phyloP scores from a whole-genome alignment of 2,797 vertebrate genomes.

The Aselliscus stoliczkanus region DNA sequence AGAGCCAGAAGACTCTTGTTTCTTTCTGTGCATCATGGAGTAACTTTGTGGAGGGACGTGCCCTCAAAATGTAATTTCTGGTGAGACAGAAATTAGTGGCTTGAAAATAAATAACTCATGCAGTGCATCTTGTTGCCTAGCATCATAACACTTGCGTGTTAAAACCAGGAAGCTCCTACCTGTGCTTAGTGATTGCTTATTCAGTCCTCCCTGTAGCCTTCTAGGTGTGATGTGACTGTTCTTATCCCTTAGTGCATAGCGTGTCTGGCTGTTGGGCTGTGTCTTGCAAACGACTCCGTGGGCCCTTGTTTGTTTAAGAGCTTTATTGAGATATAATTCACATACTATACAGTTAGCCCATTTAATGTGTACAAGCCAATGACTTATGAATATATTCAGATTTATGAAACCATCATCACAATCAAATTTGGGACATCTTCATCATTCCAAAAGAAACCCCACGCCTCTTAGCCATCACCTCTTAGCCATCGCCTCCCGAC shows the following conservation, averaged over 20 bases:
- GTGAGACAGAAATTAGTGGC: neutral
- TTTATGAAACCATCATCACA: neutral
- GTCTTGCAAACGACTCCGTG: neutral
- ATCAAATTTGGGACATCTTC: neutral
- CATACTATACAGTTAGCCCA: neutral
- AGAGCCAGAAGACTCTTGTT: neutral
- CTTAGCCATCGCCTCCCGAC: neutral
- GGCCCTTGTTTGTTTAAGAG: neutral
- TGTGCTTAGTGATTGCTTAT: accelerated
- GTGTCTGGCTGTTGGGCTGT: neutral
- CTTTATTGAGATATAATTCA: neutral
- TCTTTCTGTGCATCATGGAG: neutral
- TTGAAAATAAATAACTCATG: neutral
- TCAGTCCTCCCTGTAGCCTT: neutral
- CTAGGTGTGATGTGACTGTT: accelerated
- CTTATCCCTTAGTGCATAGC: neutral
- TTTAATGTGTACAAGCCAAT: neutral
- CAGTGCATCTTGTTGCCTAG: neutral
- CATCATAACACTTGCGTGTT: neutral
- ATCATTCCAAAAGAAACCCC: neutral
- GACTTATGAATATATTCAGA: neutral
- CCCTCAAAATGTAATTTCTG: too few relatives aligned
- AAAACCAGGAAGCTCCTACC: neutral
- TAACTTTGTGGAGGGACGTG: neutral
- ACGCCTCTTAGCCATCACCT: neutral